A percentile compares a stretch with the other conserved stretches of the same genome.
phyloP scores from a whole-genome alignment of 2,113 vertebrate genomes.

The Propithecus coquereli region DNA sequence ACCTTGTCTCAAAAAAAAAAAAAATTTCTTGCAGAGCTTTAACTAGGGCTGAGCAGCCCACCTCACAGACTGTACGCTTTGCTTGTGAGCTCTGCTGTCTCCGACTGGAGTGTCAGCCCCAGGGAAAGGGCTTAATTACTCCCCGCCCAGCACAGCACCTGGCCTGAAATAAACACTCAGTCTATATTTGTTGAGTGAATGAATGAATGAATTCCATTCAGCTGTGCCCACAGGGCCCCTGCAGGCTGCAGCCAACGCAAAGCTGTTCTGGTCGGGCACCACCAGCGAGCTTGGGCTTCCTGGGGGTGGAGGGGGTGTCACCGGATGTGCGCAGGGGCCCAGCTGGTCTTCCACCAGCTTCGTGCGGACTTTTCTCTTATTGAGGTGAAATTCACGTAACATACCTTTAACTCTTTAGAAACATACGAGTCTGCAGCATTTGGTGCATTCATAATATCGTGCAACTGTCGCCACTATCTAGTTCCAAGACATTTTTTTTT shows the following conservation, averaged over 20 bases:
- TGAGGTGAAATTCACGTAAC: not conserved
- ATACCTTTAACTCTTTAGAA: not conserved
- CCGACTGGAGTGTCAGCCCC: not conserved
- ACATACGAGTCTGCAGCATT: not conserved
- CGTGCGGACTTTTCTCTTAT: not conserved
- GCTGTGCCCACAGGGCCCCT: not conserved
- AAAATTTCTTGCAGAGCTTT: not conserved
- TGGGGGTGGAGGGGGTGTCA: not conserved
- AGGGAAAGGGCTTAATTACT: not conserved
- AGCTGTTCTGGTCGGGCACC: not conserved
- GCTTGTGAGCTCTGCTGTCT: not conserved
- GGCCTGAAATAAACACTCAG: not conserved
- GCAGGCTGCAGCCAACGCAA: not conserved
- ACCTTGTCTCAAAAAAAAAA: not conserved
- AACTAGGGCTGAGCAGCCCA: not conserved
- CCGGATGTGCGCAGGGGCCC: not conserved
- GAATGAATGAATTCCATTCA: not conserved
- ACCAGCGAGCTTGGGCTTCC: not conserved
- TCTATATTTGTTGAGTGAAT: not conserved
- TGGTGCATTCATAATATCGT: not conserved
- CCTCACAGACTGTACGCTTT: fast-evolving
- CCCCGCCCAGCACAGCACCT: not conserved
- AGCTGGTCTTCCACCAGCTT: not conserved
- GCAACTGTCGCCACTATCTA: not conserved
- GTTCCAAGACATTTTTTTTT: not conserved